Evolutionary conservation across 2,113 vertebrate species (phyloP), one percentile per base, ranked within the genome.

Genomic region (Clarias gariepinus): DNA sequence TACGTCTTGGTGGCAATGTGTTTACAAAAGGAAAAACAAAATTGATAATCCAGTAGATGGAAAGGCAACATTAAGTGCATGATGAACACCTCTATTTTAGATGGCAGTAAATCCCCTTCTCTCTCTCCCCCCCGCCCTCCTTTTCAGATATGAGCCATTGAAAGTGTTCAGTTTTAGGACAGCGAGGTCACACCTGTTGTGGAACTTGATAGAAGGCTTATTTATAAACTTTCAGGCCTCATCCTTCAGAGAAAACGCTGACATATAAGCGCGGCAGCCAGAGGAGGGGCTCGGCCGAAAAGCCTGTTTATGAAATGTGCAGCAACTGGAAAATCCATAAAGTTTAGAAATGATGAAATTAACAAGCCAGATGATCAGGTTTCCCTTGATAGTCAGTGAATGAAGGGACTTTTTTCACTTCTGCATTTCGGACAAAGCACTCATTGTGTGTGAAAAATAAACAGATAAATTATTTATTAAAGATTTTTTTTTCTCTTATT

Each of bases 161-260:
- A 99, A 99, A 99, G 97, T 98, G 97, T 97, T 97, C 95, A 96
- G 97, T 98, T 99, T 99, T 99, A 97, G 98, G 97, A 97, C 95
- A 94, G 96, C 95, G 96, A 96, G 97, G 97, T 97, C 98, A 98
- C 98, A 99, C 98, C 98, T 99, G 98, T 98, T 98, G 97, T 97
- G 98, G 97, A 99, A 99, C 98, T 98, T 99, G 97, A 99, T 98
- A 97, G 98, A 99, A 98, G 98, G 96, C 96, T 98, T 99, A 99
- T 99, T 99, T 99, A 98, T 99, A 99, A 99, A 99, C 97, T 98
- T 99, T 98, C 97, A 95, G 96, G 95, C 96, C 96, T 96, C 97
- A 97, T 98, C 94, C 95, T 94, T 96, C 96, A 96, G 96, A 97
- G 97, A 98, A 97, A 96, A 96, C 89, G 95, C 96, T 96, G 96